These are phyloP conservation scores for Corydoras maculifer DNA, from an alignment of 2,113 vertebrate genomes.

Conservation along the genomic window DNA sequence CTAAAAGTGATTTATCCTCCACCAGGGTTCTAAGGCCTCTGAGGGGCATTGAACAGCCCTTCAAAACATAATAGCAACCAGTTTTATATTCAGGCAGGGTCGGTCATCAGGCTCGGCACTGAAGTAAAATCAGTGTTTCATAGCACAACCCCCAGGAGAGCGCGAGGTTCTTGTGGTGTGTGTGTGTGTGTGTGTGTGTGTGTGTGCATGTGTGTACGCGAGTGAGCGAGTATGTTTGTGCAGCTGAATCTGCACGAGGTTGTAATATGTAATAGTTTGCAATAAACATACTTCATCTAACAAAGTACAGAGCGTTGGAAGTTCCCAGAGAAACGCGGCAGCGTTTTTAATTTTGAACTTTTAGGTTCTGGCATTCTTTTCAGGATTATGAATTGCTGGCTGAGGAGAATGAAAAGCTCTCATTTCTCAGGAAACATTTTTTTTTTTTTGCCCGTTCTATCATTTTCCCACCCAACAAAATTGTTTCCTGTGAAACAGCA, in stretches of 20 bases:
- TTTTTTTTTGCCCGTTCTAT: neutral
- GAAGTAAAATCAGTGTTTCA: conserved; percentile 70
- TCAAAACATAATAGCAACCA: conserved; percentile 63
- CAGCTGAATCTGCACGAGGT: too few relatives aligned
- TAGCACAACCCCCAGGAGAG: conserved; percentile 50
- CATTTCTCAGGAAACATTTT: conserved; percentile 24
- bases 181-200: conserved; percentile 1
- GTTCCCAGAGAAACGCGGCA: neutral
- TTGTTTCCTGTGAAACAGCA: conserved; percentile 12
- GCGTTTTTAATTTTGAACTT: conserved; percentile 31
- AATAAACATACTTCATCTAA: conserved; percentile 40
- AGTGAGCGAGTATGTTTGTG: too few relatives aligned
- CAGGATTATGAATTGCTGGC: conserved; percentile 15
- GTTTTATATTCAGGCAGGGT: conserved; percentile 58
- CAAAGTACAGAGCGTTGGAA: conserved; percentile 24
- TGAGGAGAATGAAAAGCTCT: conserved; percentile 25
- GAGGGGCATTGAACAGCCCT: conserved; percentile 52
- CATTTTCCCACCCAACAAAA: conserved; percentile 14
- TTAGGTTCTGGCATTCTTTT: neutral
- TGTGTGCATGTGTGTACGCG: neutral
- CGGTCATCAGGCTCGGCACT: conserved; percentile 58
- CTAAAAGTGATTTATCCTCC: conserved; percentile 64
- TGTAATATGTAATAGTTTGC: conserved; percentile 28
- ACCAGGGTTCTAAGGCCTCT: conserved; percentile 50
- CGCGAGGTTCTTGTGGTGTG: conserved; percentile 10